Evolutionary conservation across 1,140 invertebrate species (phyloP), one percentile per base, ranked within the genome.

Genomic region (Lepidurus apus): DNA sequence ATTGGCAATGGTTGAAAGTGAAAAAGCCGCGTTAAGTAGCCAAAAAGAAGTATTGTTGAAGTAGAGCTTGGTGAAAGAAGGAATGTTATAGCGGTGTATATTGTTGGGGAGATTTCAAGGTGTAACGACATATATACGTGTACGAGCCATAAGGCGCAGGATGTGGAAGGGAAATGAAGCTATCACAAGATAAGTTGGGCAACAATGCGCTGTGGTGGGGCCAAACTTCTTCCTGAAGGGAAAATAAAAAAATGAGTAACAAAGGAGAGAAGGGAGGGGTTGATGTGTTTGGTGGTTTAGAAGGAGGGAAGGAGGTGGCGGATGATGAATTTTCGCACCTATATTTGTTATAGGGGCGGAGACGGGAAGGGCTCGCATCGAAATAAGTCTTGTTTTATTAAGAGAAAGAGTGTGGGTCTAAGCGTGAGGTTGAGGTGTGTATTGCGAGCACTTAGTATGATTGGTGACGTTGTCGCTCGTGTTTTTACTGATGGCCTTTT

Each of bases 91-190:
- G 21, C 7, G 53, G 53, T 21, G 17, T 65, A 13, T 65, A 65
- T 65, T 21, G 53, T 21, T 21, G 17, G 21, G 21, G 53, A 21
- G 53, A 65, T 13, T 65, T 7, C 7, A 21, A 65, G n/a, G 53
- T 65, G 34, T 34, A 34, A 4, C 34, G 34, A 3, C 34, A 34
- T 34, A 34, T 34, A 65, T 21, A 65, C 53, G 53, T 65, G 53
- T 65, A 65, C 17, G 13, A 65, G 53, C 53, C 21, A 21, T 65
- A 65, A 65, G 53, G 13, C 53, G 13, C 53, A 65, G 53, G 53
- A 65, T 65, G 53, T 65, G 53, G 53, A 65, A 65, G 53, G 53
- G 53, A 65, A 65, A 65, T 65, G 53, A 65, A 65, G 53, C 53
- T 65, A 65, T 65, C 53, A 65, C 17, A 65, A 65, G 53, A 65